Percentiles rank a stretch among this genome's conserved stretches.
These are phyloP conservation scores for Brachycybe producta DNA, from an alignment of 2,888 invertebrate species.

Conservation along the genomic window DNA sequence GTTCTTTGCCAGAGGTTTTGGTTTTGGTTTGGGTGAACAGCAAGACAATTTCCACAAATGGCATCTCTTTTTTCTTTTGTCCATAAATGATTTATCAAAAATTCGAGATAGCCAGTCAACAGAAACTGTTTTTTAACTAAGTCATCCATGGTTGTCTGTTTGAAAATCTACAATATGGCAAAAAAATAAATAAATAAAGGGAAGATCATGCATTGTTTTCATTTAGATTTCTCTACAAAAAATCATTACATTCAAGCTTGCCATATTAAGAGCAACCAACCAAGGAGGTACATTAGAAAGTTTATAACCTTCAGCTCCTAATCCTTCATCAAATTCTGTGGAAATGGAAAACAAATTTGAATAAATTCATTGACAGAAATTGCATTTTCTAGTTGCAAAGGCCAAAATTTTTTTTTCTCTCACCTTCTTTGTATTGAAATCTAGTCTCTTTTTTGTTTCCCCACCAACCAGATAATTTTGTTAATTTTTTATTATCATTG, in stretches of 20 bases:
- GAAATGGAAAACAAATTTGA: no score
- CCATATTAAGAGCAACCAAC: slow-evolving; percentile 25
- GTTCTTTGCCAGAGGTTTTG: slow-evolving; percentile 3
- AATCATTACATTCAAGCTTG: slow-evolving; percentile 13
- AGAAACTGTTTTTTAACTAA: slow-evolving; percentile 35
- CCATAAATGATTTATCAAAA: no score
- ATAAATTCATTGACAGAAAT: no score
- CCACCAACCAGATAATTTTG: slow-evolving; percentile 44
- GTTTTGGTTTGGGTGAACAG: slow-evolving; percentile 4
- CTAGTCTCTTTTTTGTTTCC: slow-evolving; percentile 38
- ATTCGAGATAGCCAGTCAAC: slow-evolving; percentile 43
- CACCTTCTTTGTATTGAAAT: slow-evolving; percentile 41
- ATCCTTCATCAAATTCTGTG: slow-evolving; percentile 35
- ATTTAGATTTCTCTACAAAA: no score
- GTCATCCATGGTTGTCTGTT: slow-evolving; percentile 36
- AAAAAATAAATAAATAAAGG: no score
- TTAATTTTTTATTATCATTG: slow-evolving; percentile 22
- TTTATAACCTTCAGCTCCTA: slow-evolving; percentile 39
- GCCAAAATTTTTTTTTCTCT: no score
- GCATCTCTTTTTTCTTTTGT: no score
- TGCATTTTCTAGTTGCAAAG: no score
- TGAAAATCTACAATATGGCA: slow-evolving; percentile 40
- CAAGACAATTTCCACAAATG: no score
- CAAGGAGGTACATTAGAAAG: slow-evolving; percentile 42
- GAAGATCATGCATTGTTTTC: no score